Evolutionary conservation across 2,888 invertebrate species (phyloP), one percentile per base, ranked within the genome.

Genomic region (Caenorhabditis doughertyi): DNA sequence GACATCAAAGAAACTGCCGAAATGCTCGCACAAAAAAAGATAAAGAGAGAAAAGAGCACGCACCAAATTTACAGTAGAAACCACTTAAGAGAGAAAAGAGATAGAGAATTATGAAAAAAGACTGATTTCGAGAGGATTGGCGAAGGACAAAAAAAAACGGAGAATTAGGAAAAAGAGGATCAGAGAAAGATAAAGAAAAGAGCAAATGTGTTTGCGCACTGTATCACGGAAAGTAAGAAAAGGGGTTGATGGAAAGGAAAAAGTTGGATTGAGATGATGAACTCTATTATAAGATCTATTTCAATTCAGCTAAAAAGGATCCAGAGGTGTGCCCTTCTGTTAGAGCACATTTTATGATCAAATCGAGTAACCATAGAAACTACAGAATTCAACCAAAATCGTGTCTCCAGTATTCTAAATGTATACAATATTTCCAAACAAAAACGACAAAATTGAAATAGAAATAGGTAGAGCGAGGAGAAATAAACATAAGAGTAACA

Each of bases 401-500:
- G 47, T n/a, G n/a, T n/a, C n/a, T n/a, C n/a, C n/a, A n/a, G n/a
- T n/a, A n/a, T n/a, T n/a, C n/a, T n/a, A 72, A 32, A 47, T 47
- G 56, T 39, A 60, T 60, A 42, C 42, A 60, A 60, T 25, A 25
- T 42, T 42, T 23, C 16, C 42, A 42, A 16, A 42, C 5, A 42
- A 42, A 13, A 13, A 13, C 3, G 18, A 60, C n/a, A 39, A 60
- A 56, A 56, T 27, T 32, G 4, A 35, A 56, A 35, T 21, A 7
- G 35, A 64, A 67, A 76, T 55, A 76, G 76, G 64, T 64, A 76
- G 76, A 76, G 67, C 62, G 76, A 76, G 56, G 64, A 51, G 64
- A 67, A 67, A 56, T 58, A 60, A 60, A 62, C 56, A 60, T n/a
- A 21, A 55, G 35, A 53, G 55, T 39, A 49, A 58, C 39, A 25